phyloP scores from a whole-genome alignment of 1,140 invertebrate species.

The Periplaneta americana region DNA sequence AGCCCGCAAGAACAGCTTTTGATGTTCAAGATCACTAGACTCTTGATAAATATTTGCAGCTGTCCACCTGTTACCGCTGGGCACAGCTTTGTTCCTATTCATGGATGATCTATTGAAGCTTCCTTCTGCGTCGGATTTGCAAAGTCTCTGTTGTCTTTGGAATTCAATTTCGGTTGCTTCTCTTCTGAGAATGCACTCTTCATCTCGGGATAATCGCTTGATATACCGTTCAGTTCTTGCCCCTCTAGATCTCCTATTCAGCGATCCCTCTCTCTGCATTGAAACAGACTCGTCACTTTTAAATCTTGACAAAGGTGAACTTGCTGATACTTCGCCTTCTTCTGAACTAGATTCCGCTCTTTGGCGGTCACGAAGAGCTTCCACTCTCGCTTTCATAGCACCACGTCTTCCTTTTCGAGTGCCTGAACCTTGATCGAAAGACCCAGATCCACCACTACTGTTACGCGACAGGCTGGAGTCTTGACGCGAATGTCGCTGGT shows the following conservation, averaged over 20 bases:
- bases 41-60: constrained; percentile 33
- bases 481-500: constrained; percentile 2
- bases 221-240: constrained; percentile 74
- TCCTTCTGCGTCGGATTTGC: constrained; percentile 24
- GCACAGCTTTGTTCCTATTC: background rate
- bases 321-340: constrained; percentile 47
- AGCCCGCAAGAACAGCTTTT: constrained; percentile 22
- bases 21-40: constrained; percentile 28
- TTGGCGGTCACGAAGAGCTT: constrained; percentile 54
- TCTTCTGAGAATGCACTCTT: constrained; percentile 44
- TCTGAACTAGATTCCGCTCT: constrained; percentile 63
- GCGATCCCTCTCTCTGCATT: constrained; percentile 44
- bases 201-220: constrained; percentile 64
- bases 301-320: constrained; percentile 44
- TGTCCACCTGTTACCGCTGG: constrained; percentile 22
- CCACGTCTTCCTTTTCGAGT: constrained; percentile 39
- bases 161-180: constrained; percentile 39
- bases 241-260: constrained; percentile 48
- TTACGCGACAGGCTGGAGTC: constrained; percentile 19
- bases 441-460: constrained; percentile 36
- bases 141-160: constrained; percentile 21
- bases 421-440: constrained; percentile 42
- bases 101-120: background rate
- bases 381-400: constrained; percentile 55
- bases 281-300: constrained; percentile 53